Conservation (phyloP, 2,888 invertebrate genomes). For the Philaethria dido region DNA sequence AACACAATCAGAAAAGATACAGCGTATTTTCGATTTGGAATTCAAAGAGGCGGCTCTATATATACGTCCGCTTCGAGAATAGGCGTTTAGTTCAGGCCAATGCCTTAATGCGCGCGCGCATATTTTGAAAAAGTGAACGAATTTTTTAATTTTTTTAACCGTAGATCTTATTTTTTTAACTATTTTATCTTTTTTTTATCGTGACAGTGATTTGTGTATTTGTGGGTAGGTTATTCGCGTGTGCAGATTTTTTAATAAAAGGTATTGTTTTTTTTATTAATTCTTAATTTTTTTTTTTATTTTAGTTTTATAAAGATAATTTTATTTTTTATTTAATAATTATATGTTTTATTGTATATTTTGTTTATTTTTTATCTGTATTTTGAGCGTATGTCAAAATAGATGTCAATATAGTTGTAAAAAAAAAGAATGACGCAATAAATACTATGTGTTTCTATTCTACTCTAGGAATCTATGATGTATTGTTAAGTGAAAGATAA, state of each 20-base stretch:
- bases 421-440: slow-evolving; percentile 19
- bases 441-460: slow-evolving; percentile 18
- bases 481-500: slow-evolving; percentile 19
- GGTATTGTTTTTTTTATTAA: neutral
- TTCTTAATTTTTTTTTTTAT: neutral
- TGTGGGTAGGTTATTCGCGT: slow-evolving; percentile 1
- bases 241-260: neutral
- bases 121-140: slow-evolving; percentile 49
- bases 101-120: slow-evolving; percentile 53
- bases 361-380: neutral
- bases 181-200: slow-evolving; percentile 13
- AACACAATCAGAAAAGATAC: slow-evolving; percentile 17
- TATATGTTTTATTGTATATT: neutral
- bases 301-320: neutral
- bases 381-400: neutral
- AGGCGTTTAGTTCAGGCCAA: slow-evolving; percentile 63
- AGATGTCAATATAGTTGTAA: neutral
- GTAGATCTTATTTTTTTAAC: slow-evolving; percentile 13
- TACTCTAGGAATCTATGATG: slow-evolving; percentile 14
- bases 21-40: slow-evolving; percentile 37
- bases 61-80: slow-evolving; percentile 57
- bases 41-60: slow-evolving; percentile 53
- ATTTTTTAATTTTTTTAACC: slow-evolving; percentile 37
- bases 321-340: too few relatives aligned
- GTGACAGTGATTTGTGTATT: slow-evolving; percentile 28